Evolutionary conservation across 1,140 invertebrate species (phyloP).

Genomic region (Neodiprion virginianus): DNA sequence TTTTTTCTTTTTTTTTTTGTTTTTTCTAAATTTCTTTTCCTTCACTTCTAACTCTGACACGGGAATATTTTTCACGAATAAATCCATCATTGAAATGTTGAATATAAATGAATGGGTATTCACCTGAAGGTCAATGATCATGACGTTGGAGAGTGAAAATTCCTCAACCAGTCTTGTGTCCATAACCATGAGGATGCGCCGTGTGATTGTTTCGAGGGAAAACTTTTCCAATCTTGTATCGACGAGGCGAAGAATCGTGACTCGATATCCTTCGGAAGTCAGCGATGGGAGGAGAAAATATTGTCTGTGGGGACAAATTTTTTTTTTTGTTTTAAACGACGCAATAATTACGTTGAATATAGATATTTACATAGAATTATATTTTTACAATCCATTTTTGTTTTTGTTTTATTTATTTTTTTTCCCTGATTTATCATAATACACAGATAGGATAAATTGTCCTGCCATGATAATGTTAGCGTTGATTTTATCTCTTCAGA

Average conservation of each 20-base stretch:
- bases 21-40: too few species aligned
- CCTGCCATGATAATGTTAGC: too few species aligned
- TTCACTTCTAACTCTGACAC: too few species aligned
- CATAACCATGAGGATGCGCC: slow-evolving; percentile 56
- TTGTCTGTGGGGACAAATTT: slow-evolving; percentile 38
- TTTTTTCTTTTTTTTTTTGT: too few species aligned
- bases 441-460: background rate
- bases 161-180: slow-evolving; percentile 54
- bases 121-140: slow-evolving; percentile 57
- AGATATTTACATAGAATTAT: slow-evolving; percentile 13
- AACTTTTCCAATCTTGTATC: slow-evolving; percentile 49
- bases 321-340: background rate
- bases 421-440: background rate
- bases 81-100: too few species aligned
- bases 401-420: slow-evolving; percentile 14
- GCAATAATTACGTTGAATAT: slow-evolving; percentile 7
- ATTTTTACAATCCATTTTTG: slow-evolving; percentile 18
- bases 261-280: slow-evolving; percentile 56
- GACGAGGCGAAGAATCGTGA: slow-evolving; percentile 49
- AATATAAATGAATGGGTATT: slow-evolving; percentile 5
- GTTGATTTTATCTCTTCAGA: too few species aligned
- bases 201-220: slow-evolving; percentile 46
- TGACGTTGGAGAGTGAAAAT: slow-evolving; percentile 54
- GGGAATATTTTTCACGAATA: too few species aligned
- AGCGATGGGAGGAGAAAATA: slow-evolving; percentile 55